phyloP scores from a whole-genome alignment of 2,797 vertebrate genomes.

The Myioborus miniatus region DNA sequence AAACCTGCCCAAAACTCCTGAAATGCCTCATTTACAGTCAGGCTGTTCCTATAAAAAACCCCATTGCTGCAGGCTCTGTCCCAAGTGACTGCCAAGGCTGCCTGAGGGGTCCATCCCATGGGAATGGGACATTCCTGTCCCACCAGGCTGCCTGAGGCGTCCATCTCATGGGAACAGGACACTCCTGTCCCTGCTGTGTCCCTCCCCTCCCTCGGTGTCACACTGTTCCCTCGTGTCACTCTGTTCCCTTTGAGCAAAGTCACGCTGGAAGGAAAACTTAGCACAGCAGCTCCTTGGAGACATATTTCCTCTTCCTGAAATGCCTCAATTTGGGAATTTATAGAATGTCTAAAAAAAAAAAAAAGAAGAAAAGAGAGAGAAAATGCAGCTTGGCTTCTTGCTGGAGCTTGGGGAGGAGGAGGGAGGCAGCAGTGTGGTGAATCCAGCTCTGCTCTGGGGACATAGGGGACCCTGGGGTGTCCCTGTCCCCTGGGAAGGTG shows the following conservation, averaged over 20 bases:
- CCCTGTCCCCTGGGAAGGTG: background rate
- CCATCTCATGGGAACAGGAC: background rate
- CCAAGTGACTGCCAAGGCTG: background rate
- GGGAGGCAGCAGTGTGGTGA: background rate
- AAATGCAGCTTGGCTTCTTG: background rate
- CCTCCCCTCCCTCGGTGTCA: background rate
- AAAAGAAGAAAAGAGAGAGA: background rate
- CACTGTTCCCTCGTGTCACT: background rate
- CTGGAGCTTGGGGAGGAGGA: background rate
- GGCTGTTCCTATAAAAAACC: background rate
- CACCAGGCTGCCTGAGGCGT: fast-evolving
- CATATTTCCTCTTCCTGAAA: background rate
- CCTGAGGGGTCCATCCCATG: too few species aligned
- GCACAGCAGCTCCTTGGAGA: background rate
- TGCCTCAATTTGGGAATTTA: slow-evolving; percentile 29
- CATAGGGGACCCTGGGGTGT: background rate
- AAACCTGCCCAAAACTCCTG: background rate
- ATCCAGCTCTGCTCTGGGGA: background rate
- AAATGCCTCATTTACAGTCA: background rate
- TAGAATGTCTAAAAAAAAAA: slow-evolving; percentile 1
- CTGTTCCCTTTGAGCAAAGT: background rate
- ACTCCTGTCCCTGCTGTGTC: fast-evolving
- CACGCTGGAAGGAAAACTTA: background rate
- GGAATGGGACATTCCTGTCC: too few species aligned
- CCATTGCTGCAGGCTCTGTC: background rate